Evolutionary conservation across 2,797 vertebrate species (phyloP), one percentile per base, ranked within the genome.

Genomic region (Holocentrus rufus): DNA sequence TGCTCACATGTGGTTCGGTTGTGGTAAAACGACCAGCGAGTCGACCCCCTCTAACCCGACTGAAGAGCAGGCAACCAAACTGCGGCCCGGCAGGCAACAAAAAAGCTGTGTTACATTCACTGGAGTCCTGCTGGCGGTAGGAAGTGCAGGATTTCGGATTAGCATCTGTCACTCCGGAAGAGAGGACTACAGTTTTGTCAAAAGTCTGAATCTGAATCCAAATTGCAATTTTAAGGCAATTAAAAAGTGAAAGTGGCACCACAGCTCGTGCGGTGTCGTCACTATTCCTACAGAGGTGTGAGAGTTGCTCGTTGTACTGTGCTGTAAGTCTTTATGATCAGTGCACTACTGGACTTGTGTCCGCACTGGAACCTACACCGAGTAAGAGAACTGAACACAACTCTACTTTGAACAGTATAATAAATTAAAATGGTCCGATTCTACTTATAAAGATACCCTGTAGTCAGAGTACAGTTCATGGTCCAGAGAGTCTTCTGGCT

Each of bases 381-480:
- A 81, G 73, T 65, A 17, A 61, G 82, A 90, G 89, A 86, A 79
- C 84, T 79, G 77, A 85, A 65, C 83, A 68, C 64, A 27, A 80
- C 75, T 78, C 83, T 71, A 66, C 81, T 82, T 71, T 74, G 57
- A 78, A 81, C 84, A 83, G 83, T 89, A 81, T 80, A 92, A 93
- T 94, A 93, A 93, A 90, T 93, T 72, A 90, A 88, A 89, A 86
- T 30, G 82, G 75, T 91, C 81, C 67, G 31, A 74, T 86, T 85
- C 89, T 87, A 87, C 88, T 85, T 68, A 34, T 6, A 70, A 88
- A 82, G 82, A 83, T 74, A 89, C 89, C 69, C 87, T 85, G 83
- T 74, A 62, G 82, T 89, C 89, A 80, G 84, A 83, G 85, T 74
- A 76, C 59, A 20, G 83, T 70, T 80, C 70, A 18, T 69, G 72